These are phyloP conservation scores for Austrofundulus limnaeus DNA, from an alignment of 2,113 vertebrate genomes.

Conservation along the genomic window DNA sequence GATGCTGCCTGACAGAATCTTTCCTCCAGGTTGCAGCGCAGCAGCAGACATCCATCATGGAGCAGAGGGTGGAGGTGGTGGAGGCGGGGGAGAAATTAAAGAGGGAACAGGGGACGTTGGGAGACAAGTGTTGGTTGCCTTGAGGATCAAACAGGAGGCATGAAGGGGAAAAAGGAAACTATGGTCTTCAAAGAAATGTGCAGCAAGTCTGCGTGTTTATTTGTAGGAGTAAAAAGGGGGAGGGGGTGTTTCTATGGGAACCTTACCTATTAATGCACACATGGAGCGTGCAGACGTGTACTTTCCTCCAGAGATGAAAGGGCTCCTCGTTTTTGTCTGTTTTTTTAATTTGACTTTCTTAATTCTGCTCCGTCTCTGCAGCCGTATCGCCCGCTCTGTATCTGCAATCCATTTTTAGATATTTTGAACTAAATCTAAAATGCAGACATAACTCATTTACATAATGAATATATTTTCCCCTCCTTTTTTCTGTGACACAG, in stretches of 20 bases:
- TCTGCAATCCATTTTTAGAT: conserved; percentile 30
- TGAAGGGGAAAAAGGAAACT: conserved; percentile 28
- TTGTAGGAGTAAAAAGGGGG: not conserved
- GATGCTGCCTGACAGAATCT: conserved; percentile 59
- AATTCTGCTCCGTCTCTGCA: conserved; percentile 10
- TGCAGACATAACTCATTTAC: conserved; percentile 52
- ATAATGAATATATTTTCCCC: conserved; percentile 44
- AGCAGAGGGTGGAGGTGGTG: conserved; percentile 24
- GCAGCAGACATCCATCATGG: conserved; percentile 56
- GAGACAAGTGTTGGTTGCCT: conserved; percentile 48
- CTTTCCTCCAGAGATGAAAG: conserved; percentile 31
- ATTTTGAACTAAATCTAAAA: conserved; percentile 42
- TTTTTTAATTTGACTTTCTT: conserved; percentile 15
- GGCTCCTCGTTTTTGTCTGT: not conserved
- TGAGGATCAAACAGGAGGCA: conserved; percentile 49
- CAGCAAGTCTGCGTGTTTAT: conserved; percentile 20
- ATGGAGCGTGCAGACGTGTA: conserved; percentile 20
- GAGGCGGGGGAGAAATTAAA: conserved; percentile 41
- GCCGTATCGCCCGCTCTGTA: conserved; percentile 1
- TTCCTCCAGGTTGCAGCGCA: conserved; percentile 41
- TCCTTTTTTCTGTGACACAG: conserved; percentile 24
- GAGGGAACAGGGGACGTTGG: conserved; percentile 40
- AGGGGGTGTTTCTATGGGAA: conserved; percentile 58
- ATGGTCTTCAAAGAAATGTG: conserved; percentile 48
- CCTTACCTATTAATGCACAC: conserved; percentile 10